Evolutionary conservation across 1,140 invertebrate genomes (phyloP), one percentile per base, ranked within the genome.

Genomic region (Berghia stephanieae): DNA sequence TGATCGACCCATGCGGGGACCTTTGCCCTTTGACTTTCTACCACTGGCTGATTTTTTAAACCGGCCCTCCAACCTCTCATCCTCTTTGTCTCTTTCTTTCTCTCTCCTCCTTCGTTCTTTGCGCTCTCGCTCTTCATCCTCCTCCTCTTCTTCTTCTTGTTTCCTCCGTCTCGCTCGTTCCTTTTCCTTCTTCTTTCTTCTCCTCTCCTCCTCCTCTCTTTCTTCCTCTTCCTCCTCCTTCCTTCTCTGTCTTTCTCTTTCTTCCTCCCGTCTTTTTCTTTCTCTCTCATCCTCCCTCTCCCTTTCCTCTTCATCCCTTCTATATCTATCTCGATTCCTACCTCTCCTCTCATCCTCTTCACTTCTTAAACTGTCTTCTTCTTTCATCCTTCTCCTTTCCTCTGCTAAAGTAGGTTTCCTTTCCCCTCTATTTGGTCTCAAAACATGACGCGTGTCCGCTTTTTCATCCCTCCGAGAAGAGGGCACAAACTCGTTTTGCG

Each of bases 41-140:
- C 57, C 74, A 68, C 74, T 68, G 27, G 74, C 42, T 10, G 74
- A 76, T 34, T 76, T 76, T 36, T 67, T 68, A 49, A 76, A 76
- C 16, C 63, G 44, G 18, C 74, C 43, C n/a, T n/a, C n/a, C n/a
- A n/a, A n/a, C n/a, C 55, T 60, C 42, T 78, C 76, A 72, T 72
- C 44, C 55, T 78, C 76, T 46, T n/a, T 55, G 24, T 57, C 52
- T 3, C 21, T 77, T 13, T 70, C 52, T 38, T 42, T 70, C 31
- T 49, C 38, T 43, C 55, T 21, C 55, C 34, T 31, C 34, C 55
- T 60, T 21, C 21, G 8, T 21, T 21, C 21, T 21, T 21, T 71
- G 5, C 38, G 49, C 38, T 43, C 21, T 18, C 24, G 4, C 40
- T 13, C 24, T 71, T 46, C 44, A n/a, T 71, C 24, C 34, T 31